Evolutionary conservation across 2,113 vertebrate species (phyloP).

Genomic region (Bettongia penicillata): DNA sequence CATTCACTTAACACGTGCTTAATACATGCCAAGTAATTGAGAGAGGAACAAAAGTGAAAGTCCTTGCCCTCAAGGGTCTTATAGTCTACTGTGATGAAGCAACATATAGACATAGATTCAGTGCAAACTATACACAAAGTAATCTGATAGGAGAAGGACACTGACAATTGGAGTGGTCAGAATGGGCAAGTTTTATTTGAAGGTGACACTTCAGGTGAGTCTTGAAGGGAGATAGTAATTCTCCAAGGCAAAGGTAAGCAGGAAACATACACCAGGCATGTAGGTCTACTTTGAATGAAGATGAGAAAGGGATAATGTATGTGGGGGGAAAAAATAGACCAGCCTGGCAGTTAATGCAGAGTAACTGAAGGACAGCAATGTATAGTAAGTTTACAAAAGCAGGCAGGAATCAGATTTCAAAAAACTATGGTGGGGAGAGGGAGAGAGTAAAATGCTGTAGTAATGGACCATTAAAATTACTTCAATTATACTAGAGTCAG

Average conservation of each 20-base stretch:
- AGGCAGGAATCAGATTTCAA: neutral
- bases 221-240: neutral
- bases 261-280: neutral
- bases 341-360: neutral
- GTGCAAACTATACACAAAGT: neutral
- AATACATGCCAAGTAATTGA: neutral
- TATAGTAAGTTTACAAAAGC: no score
- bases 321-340: neutral
- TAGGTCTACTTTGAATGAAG: neutral
- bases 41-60: neutral
- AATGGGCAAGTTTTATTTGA: neutral
- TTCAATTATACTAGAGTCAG: constrained; percentile 13
- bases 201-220: neutral
- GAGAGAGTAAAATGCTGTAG: constrained; percentile 49
- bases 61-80: neutral
- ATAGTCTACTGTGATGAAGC: neutral
- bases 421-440: constrained; percentile 8
- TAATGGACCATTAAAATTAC: constrained; percentile 29
- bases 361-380: no score
- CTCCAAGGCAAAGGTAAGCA: neutral
- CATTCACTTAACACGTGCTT: neutral
- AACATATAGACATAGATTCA: neutral
- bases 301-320: neutral
- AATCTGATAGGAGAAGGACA: neutral
- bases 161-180: neutral